Percentiles rank a stretch among this genome's conserved stretches.
Conservation (phyloP, 92 coral and sea anemone species). For the Desmophyllum pertusum region DNA sequence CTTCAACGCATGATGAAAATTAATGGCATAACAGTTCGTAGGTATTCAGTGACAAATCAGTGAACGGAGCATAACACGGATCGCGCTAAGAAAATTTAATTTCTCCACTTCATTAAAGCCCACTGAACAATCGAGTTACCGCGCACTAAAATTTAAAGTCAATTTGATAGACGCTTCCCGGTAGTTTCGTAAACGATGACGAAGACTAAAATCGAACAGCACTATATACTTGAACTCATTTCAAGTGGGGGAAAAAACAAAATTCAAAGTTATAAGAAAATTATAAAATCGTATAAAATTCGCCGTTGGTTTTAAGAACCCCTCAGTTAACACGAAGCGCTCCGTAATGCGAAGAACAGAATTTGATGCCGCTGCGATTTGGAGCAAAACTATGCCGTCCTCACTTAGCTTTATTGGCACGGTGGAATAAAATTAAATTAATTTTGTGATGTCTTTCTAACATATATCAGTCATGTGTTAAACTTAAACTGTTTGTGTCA, state of each 20-base stretch:
- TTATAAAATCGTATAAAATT: not conserved
- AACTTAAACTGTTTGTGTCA: not conserved
- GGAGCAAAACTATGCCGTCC: not conserved
- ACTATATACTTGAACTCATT: not conserved
- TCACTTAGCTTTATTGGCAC: not conserved
- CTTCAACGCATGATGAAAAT: not conserved
- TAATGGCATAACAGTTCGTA: not conserved
- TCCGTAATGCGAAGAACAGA: not conserved
- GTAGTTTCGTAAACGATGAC: not conserved
- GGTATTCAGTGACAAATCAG: not conserved
- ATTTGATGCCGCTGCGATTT: not conserved
- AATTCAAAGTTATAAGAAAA: not conserved
- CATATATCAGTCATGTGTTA: not conserved
- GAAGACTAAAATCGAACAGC: not conserved
- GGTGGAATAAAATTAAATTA: too few relatives aligned
- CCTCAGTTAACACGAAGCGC: not conserved
- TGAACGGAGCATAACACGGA: not conserved
- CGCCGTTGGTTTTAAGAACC: not conserved
- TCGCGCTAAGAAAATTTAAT: not conserved
- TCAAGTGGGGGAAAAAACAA: not conserved
- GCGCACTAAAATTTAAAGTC: not conserved
- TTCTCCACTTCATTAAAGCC: constrained; percentile 7
- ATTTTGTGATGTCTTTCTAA: not conserved
- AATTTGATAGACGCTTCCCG: not conserved
- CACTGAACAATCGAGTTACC: not conserved